These are phyloP conservation scores for Cyclargus thomasi DNA, from an alignment of 1,140 invertebrate species.

Conservation along the genomic window DNA sequence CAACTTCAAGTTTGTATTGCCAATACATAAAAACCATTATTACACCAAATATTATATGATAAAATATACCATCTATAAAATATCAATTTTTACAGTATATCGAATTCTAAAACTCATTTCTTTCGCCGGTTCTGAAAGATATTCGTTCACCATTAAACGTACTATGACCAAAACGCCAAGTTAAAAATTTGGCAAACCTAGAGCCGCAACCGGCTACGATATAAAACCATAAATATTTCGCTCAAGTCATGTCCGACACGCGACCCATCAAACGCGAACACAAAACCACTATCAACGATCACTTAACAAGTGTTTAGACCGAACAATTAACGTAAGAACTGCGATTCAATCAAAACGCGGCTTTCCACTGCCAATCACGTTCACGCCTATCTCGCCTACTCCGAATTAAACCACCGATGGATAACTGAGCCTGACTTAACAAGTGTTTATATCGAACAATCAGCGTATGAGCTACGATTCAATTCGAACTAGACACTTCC, in stretches of 20 bases:
- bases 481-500: not conserved
- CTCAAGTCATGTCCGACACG: not conserved
- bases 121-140: too few relatives aligned
- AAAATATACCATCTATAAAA: too few relatives aligned
- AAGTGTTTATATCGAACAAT: not conserved
- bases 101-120: too few relatives aligned
- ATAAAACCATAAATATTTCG: not conserved
- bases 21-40: too few relatives aligned
- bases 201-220: not conserved
- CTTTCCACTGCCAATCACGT: not conserved
- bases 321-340: not conserved
- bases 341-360: not conserved
- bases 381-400: not conserved
- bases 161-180: not conserved
- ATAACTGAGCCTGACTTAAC: conserved; percentile 21
- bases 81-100: too few relatives aligned
- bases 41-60: too few relatives aligned
- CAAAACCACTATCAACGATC: not conserved
- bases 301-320: conserved; percentile 1
- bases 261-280: conserved; percentile 2
- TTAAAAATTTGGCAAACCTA: not conserved
- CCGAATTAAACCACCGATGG: conserved; percentile 23
- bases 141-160: too few relatives aligned
- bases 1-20: too few relatives aligned
- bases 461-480: not conserved